phyloP scores from a whole-genome alignment of 2,888 invertebrate genomes.

The Melinaea marsaeus region DNA sequence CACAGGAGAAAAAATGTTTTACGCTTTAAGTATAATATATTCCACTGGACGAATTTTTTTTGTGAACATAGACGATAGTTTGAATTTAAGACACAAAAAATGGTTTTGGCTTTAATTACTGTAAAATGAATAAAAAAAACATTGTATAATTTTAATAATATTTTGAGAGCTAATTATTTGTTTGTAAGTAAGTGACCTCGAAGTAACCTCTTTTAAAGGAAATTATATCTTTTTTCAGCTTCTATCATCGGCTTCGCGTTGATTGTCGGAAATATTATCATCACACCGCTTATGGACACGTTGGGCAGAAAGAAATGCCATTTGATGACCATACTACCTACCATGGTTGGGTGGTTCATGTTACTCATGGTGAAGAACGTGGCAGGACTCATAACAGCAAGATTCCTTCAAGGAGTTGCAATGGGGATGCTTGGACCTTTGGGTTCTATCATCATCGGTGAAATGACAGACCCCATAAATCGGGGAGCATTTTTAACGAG shows the following conservation, averaged over 20 bases:
- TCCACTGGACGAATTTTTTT: no score
- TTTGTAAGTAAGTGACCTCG: no score
- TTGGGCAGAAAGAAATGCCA: constrained; percentile 78
- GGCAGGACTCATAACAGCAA: constrained; percentile 64
- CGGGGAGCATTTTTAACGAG: constrained; percentile 80
- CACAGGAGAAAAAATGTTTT: no score
- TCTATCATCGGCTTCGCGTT: constrained; percentile 80
- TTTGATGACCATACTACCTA: constrained; percentile 73
- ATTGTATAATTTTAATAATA: no score
- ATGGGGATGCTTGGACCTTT: constrained; percentile 78
- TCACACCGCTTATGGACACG: constrained; percentile 75
- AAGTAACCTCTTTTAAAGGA: background rate
- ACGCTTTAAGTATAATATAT: no score
- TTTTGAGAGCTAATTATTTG: no score
- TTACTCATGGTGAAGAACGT: constrained; percentile 70
- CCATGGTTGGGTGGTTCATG: constrained; percentile 77
- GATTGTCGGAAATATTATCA: constrained; percentile 77
- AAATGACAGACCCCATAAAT: constrained; percentile 78
- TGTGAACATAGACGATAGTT: no score
- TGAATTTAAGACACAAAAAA: no score
- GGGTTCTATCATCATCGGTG: constrained; percentile 77
- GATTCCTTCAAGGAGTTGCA: constrained; percentile 74
- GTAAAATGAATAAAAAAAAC: no score
- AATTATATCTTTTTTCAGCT: constrained; percentile 59
- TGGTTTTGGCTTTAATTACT: no score